A percentile compares a stretch with the other conserved stretches of the same genome.
Conservation (phyloP, 2,113 vertebrate genomes). For the crab-eating macaque (Macaca fascicularis) region T2T-MFA8v1.1 NC_088384.1:75217501-75218000, state of each 20-base stretch:
- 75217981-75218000: background rate
- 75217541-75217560: background rate
- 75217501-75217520: background rate
- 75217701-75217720: background rate
- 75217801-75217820: constrained; percentile 28
- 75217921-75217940: background rate
- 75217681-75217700: background rate
- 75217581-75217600: background rate
- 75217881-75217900: background rate
- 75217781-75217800: background rate
- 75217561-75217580: background rate
- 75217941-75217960: background rate
- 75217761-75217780: background rate
- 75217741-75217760: background rate
- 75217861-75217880: background rate
- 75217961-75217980: background rate
- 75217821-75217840: background rate
- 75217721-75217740: too few relatives aligned
- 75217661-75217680: background rate
- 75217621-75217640: background rate
- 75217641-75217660: background rate
- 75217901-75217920: background rate
- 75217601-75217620: background rate
- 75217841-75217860: background rate
- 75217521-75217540: background rate